Conservation (phyloP, 2,113 vertebrate genomes). For the Fukomys damarensis region DNA sequence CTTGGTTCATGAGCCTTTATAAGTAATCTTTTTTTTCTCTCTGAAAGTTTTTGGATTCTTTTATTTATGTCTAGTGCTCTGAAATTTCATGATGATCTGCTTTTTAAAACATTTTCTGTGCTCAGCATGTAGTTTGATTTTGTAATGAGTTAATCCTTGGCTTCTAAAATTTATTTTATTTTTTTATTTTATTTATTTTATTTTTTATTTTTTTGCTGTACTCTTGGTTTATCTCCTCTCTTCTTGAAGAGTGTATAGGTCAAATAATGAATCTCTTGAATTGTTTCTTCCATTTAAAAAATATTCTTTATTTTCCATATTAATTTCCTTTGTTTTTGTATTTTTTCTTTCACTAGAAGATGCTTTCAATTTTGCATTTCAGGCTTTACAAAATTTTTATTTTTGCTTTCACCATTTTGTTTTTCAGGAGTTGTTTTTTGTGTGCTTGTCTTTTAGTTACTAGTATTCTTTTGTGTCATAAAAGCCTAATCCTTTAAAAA, state of each 20-base stretch:
- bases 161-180: neutral
- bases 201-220: neutral
- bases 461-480: slow-evolving; percentile 19
- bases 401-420: slow-evolving; percentile 41
- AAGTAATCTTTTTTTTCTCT: slow-evolving; percentile 55
- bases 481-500: neutral
- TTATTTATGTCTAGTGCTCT: neutral
- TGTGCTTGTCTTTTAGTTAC: neutral
- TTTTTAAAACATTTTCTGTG: neutral
- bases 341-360: neutral
- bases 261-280: neutral
- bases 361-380: neutral
- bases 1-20: slow-evolving; percentile 28
- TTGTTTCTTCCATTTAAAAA: neutral
- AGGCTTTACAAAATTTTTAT: slow-evolving; percentile 14
- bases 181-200: no score
- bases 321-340: neutral
- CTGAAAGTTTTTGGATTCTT: slow-evolving; percentile 43
- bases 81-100: slow-evolving; percentile 25
- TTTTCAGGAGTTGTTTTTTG: slow-evolving; percentile 24
- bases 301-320: neutral
- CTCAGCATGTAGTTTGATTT: neutral
- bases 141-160: slow-evolving; percentile 4
- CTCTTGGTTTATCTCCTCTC: neutral
- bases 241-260: neutral